phyloP scores from a whole-genome alignment of 2,113 vertebrate genomes.

The Coptodon bakossiorum region DNA sequence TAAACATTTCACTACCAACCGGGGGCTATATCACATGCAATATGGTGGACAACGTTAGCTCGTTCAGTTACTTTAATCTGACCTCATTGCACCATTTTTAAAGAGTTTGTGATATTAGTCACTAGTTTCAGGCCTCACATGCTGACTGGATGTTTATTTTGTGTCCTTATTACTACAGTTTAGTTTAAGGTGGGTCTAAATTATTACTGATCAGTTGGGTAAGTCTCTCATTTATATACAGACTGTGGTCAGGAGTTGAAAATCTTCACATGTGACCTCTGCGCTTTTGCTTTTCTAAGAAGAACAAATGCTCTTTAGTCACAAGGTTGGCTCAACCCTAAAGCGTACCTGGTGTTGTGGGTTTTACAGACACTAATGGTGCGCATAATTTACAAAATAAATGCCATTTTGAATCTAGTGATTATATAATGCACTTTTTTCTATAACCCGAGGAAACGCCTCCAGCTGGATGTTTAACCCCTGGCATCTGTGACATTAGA shows the following conservation, averaged over 20 bases:
- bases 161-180: background rate
- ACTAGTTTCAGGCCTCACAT: rapidly evolving
- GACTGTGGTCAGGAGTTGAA: background rate
- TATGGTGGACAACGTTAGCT: background rate
- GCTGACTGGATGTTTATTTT: background rate
- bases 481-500: background rate
- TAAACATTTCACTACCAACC: background rate
- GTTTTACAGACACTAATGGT: background rate
- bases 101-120: background rate
- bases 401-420: rapidly evolving
- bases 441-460: background rate
- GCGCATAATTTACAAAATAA: background rate
- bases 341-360: background rate
- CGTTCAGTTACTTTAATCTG: background rate
- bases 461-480: background rate
- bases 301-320: background rate
- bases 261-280: background rate
- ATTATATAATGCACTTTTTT: rapidly evolving
- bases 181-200: background rate
- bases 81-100: background rate
- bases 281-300: background rate
- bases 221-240: background rate
- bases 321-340: background rate
- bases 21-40: rapidly evolving
- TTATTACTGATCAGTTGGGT: background rate